Conservation (phyloP, 2,888 invertebrate genomes). For the Melinopterus prodromus region DNA sequence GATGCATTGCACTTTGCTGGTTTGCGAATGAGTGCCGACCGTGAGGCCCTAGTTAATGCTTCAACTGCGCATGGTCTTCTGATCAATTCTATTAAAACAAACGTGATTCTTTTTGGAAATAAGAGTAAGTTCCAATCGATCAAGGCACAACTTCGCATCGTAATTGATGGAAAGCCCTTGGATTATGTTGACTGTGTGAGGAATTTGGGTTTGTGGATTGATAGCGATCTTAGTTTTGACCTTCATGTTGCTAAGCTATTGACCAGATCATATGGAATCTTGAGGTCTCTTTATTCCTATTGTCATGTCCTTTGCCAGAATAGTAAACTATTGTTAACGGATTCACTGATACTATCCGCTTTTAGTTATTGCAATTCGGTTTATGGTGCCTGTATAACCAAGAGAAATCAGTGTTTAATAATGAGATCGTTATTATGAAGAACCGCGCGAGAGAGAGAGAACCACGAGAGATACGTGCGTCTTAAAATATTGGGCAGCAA, state of each 20-base stretch:
- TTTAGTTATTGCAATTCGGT: slow-evolving; percentile 6
- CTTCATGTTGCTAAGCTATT: neutral
- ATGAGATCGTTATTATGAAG: too few species aligned
- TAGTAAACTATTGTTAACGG: neutral
- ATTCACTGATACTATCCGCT: slow-evolving; percentile 7
- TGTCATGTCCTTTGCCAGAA: neutral
- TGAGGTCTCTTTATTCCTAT: neutral
- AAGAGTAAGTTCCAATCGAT: neutral
- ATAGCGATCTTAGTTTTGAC: slow-evolving; percentile 4
- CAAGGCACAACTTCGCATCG: neutral
- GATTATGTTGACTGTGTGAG: neutral
- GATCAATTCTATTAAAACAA: neutral
- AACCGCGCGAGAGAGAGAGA: too few species aligned
- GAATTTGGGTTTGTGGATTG: slow-evolving; percentile 13
- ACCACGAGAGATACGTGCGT: too few species aligned
- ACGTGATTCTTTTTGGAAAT: neutral
- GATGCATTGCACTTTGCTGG: neutral
- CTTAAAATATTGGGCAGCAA: too few species aligned
- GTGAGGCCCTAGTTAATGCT: neutral
- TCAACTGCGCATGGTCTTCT: neutral
- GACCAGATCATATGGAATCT: neutral
- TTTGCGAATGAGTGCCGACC: neutral
- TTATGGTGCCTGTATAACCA: neutral
- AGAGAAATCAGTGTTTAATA: neutral
- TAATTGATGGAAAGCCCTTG: neutral